phyloP scores from a whole-genome alignment of 2,113 vertebrate species.

The Lagopus leucura region DNA sequence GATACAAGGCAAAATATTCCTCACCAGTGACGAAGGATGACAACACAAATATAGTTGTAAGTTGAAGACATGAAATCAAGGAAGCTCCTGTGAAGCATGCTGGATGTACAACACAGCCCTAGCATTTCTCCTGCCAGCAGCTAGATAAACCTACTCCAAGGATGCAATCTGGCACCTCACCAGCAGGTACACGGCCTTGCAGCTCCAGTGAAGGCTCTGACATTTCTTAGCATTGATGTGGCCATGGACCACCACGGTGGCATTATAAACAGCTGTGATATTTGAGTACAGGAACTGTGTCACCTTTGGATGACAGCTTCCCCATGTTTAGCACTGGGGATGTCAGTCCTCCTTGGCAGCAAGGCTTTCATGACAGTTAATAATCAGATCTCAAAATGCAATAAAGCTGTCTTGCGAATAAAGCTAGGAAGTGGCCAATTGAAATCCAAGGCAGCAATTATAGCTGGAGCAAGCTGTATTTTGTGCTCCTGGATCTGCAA shows the following conservation, averaged over 20 bases:
- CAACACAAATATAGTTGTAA: too few species aligned
- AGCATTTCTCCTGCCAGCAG: not conserved
- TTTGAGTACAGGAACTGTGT: not conserved
- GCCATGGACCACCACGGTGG: not conserved
- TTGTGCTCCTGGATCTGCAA: not conserved
- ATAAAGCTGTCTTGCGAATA: conserved; percentile 14
- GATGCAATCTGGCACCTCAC: not conserved
- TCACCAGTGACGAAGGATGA: fast-evolving
- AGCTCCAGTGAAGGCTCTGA: not conserved
- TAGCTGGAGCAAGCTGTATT: not conserved
- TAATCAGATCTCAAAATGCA: not conserved
- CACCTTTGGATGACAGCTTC: not conserved
- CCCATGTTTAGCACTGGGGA: not conserved
- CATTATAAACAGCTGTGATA: not conserved
- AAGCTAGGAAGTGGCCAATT: not conserved
- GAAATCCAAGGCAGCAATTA: not conserved
- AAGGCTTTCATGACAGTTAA: not conserved
- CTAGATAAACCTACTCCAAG: fast-evolving
- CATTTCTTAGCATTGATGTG: fast-evolving
- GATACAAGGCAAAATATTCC: not conserved
- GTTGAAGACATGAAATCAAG: too few species aligned
- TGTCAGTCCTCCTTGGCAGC: not conserved
- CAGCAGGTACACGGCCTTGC: fast-evolving
- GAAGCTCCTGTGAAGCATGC: too few species aligned
- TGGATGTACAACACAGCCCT: fast-evolving